phyloP scores from a whole-genome alignment of 2,113 vertebrate genomes.

The Cyprinodon tularosa region DNA sequence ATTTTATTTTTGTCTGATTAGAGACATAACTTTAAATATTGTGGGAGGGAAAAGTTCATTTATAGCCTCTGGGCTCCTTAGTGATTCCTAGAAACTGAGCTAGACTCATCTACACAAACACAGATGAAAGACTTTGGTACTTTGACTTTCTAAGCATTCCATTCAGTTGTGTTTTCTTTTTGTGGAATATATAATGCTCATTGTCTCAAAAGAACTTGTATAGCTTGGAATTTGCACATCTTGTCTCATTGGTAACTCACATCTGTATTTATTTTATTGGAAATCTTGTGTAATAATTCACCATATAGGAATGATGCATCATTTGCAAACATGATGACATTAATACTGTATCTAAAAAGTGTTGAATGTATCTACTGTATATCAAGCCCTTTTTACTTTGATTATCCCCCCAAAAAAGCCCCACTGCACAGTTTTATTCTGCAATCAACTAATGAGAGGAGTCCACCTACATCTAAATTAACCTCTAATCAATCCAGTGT shows the following conservation, averaged over 20 bases:
- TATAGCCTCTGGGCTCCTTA: conserved; percentile 38
- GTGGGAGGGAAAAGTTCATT: conserved; percentile 50
- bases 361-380: not conserved
- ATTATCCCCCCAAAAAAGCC: too few species aligned
- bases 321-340: not conserved
- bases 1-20: conserved; percentile 9
- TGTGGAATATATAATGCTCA: not conserved
- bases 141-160: not conserved
- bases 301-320: not conserved
- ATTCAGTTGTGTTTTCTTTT: not conserved
- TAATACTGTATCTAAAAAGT: not conserved
- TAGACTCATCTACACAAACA: conserved; percentile 20
- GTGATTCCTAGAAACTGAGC: conserved; percentile 36
- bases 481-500: too few species aligned
- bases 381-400: not conserved
- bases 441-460: too few species aligned
- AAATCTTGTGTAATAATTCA: not conserved
- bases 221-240: not conserved
- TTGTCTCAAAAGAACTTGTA: not conserved
- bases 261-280: not conserved
- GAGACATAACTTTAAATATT: conserved; percentile 40
- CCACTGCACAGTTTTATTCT: too few species aligned
- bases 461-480: too few species aligned
- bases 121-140: not conserved
- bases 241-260: not conserved